A percentile compares a stretch with the other conserved stretches of the same genome.
Evolutionary conservation across 2,797 vertebrate species (phyloP).

Genomic region (Tympanoctomys barrerae): DNA sequence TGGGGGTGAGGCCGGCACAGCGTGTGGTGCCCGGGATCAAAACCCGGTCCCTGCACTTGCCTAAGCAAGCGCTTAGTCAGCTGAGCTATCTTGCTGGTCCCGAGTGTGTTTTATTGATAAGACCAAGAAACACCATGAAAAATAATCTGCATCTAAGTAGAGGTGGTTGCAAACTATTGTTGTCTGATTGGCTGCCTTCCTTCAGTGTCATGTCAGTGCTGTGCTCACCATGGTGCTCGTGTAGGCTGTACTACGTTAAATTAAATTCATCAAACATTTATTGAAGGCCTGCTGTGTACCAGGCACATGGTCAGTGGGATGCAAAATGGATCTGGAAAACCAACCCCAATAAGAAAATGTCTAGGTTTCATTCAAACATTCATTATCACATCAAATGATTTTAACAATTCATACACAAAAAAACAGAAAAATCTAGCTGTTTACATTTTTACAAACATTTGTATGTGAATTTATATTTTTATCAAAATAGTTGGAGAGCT

Average conservation of each 20-base stretch:
- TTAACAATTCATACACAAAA: constrained; percentile 16
- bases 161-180: constrained; percentile 43
- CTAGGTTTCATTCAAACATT: constrained; percentile 49
- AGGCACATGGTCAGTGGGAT: constrained; percentile 37
- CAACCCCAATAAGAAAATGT: neutral
- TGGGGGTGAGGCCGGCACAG: no score
- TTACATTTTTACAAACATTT: neutral
- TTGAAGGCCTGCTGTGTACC: constrained; percentile 38
- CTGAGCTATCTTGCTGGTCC: no score
- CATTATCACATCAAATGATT: constrained; percentile 7
- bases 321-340: constrained; percentile 51
- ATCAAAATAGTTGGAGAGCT: neutral
- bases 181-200: constrained; percentile 53
- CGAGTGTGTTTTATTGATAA: constrained; percentile 49
- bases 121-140: constrained; percentile 41
- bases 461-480: neutral
- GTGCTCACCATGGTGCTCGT: neutral
- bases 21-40: no score
- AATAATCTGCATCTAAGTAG: constrained; percentile 36
- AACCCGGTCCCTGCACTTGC: no score
- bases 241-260: constrained; percentile 58
- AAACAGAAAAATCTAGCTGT: constrained; percentile 39
- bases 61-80: no score
- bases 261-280: constrained; percentile 69
- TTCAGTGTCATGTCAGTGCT: neutral